Evolutionary conservation across 2,888 invertebrate species (phyloP).

Genomic region (Bombylius major): DNA sequence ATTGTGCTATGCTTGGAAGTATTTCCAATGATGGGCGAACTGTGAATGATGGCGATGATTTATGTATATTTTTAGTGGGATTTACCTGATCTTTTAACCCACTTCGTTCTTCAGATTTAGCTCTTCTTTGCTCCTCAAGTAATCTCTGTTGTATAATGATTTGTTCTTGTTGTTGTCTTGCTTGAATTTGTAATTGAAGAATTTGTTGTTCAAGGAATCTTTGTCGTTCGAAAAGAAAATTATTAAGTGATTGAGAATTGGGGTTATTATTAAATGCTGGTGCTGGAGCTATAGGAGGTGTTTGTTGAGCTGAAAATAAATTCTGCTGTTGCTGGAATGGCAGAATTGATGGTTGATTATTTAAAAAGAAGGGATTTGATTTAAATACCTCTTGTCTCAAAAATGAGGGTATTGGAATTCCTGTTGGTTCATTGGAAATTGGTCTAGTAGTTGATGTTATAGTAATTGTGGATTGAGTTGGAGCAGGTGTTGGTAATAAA

Average conservation of each 20-base stretch:
- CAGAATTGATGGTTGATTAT: neutral
- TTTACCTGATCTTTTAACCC: slow-evolving; percentile 15
- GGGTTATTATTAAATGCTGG: neutral
- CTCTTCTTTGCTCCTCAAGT: slow-evolving; percentile 41
- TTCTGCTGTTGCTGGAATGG: neutral
- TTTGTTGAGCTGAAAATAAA: slow-evolving; percentile 10
- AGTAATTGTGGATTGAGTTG: slow-evolving; percentile 4
- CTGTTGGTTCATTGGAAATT: neutral
- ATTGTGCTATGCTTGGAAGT: slow-evolving; percentile 28
- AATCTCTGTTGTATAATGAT: slow-evolving; percentile 51
- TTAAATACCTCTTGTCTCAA: slow-evolving; percentile 5
- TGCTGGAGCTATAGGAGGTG: slow-evolving; percentile 19
- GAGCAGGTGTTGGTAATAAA: slow-evolving; percentile 7
- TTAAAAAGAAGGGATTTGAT: slow-evolving; percentile 4
- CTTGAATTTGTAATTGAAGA: slow-evolving; percentile 49
- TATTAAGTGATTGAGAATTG: slow-evolving; percentile 19
- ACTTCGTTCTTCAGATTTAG: slow-evolving; percentile 14
- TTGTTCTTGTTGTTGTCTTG: slow-evolving; percentile 57
- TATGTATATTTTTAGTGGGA: slow-evolving; percentile 15
- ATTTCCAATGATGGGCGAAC: slow-evolving; percentile 35
- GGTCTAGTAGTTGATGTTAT: neutral
- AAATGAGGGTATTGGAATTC: slow-evolving; percentile 4
- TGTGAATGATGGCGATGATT: slow-evolving; percentile 17
- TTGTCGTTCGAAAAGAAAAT: slow-evolving; percentile 42
- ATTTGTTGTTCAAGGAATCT: slow-evolving; percentile 57